Evolutionary conservation across 2,888 invertebrate species (phyloP).

Genomic region (Ophion costatus): DNA sequence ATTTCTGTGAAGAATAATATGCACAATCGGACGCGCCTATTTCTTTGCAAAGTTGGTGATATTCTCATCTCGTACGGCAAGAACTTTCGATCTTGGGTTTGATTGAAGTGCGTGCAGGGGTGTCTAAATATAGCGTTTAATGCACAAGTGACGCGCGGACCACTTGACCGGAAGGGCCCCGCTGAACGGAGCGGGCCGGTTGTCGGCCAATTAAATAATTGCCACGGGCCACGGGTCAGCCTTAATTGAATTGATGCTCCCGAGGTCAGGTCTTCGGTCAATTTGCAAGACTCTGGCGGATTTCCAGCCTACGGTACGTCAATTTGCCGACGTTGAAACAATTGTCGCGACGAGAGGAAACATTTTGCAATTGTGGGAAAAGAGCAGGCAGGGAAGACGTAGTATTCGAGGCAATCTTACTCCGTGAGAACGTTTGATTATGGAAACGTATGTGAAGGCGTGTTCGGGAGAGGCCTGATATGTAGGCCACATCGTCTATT

Average conservation of each 20-base stretch:
- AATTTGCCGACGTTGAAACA: background rate
- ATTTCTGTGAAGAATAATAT: background rate
- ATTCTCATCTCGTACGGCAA: background rate
- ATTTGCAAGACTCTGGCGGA: background rate
- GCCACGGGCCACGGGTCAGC: conserved; percentile 41
- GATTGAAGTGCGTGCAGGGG: conserved; percentile 8
- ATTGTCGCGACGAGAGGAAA: conserved; percentile 13
- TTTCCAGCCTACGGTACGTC: conserved; percentile 6
- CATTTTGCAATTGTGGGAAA: conserved; percentile 1
- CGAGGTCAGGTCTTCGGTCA: conserved; percentile 36
- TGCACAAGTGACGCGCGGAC: conserved; percentile 29
- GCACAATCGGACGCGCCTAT: background rate
- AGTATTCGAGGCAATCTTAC: conserved; percentile 16
- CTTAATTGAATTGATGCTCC: conserved; percentile 51
- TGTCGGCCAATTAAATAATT: conserved; percentile 58
- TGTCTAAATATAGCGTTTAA: conserved; percentile 29
- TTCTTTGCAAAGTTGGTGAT: background rate
- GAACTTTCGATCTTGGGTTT: conserved; percentile 9
- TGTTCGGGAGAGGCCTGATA: conserved; percentile 65
- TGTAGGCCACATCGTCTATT: conserved; percentile 75
- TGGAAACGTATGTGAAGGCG: conserved; percentile 43
- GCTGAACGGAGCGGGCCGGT: conserved; percentile 45
- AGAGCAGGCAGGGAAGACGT: background rate
- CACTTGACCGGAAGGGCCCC: conserved; percentile 36
- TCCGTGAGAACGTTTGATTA: conserved; percentile 31